These are phyloP conservation scores for Formica selysi DNA, from an alignment of 1,140 invertebrate species.

Conservation along the genomic window DNA sequence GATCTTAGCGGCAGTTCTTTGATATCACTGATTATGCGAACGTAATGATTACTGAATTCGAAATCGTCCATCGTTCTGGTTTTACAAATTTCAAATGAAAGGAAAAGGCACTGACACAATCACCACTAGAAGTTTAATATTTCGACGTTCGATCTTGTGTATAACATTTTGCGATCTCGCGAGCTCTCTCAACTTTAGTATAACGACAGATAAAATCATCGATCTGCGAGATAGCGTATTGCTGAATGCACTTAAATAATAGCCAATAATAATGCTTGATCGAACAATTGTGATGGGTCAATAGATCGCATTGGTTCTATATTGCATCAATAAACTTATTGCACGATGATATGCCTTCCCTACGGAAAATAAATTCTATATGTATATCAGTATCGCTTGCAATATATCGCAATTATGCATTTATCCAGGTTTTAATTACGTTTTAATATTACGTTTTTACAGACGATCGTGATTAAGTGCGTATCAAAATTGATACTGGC, in stretches of 20 bases:
- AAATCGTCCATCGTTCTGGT: conserved; percentile 52
- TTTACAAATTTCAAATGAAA: background rate
- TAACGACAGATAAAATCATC: conserved; percentile 23
- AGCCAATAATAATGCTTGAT: conserved; percentile 37
- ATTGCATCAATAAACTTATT: background rate
- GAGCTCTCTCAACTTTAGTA: conserved; percentile 1
- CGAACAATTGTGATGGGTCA: conserved; percentile 34
- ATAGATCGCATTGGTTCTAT: conserved; percentile 43
- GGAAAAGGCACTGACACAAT: background rate
- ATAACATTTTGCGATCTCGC: background rate
- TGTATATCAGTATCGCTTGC: background rate
- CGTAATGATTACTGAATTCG: conserved; percentile 13
- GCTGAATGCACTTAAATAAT: conserved; percentile 60
- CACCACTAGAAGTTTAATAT: background rate
- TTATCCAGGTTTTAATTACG: background rate
- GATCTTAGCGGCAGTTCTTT: background rate
- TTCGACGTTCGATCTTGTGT: background rate
- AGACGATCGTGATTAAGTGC: background rate
- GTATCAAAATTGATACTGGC: background rate
- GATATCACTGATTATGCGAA: conserved; percentile 33
- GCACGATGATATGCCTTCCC: conserved; percentile 23
- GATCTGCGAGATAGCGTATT: conserved; percentile 49
- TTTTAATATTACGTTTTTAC: background rate
- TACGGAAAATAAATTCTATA: background rate
- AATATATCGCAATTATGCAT: background rate